phyloP scores from a whole-genome alignment of 2,888 invertebrate species.

The Homarus gammarus region DNA sequence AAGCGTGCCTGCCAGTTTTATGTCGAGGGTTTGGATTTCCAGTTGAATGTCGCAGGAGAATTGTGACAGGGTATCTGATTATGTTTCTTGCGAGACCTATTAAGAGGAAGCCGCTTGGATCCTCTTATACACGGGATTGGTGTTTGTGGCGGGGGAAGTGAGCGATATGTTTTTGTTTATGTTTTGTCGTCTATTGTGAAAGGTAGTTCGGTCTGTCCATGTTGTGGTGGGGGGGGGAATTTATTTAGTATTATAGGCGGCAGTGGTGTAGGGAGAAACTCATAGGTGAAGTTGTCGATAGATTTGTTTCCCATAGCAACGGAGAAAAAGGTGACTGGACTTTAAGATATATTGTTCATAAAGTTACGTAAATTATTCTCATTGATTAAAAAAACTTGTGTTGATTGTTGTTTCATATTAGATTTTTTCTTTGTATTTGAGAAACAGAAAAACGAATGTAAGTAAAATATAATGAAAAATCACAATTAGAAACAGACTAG shows the following conservation, averaged over 20 bases:
- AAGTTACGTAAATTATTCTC: too few relatives aligned
- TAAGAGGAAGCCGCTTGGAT: constrained; percentile 31
- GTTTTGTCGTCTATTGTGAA: neutral
- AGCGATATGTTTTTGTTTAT: neutral
- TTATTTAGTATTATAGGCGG: neutral
- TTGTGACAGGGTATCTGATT: constrained; percentile 61
- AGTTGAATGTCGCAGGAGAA: constrained; percentile 44
- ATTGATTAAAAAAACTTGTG: too few relatives aligned
- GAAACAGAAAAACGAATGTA: too few relatives aligned
- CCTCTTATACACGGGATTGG: neutral
- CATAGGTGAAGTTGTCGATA: neutral
- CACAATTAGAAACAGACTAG: too few relatives aligned
- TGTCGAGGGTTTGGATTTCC: constrained; percentile 34
- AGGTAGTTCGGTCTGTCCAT: too few relatives aligned
- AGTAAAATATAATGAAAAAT: too few relatives aligned
- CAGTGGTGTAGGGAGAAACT: neutral
- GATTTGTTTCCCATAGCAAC: neutral
- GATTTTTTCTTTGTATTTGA: too few relatives aligned
- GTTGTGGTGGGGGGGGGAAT: neutral
- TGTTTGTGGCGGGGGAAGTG: neutral
- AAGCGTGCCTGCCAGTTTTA: constrained; percentile 62
- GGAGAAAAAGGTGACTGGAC: too few relatives aligned
- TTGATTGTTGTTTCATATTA: too few relatives aligned
- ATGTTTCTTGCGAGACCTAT: constrained; percentile 40
- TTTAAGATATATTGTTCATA: too few relatives aligned